Conservation (phyloP, 2,113 vertebrate species). For the Osmerus eperlanus region DNA sequence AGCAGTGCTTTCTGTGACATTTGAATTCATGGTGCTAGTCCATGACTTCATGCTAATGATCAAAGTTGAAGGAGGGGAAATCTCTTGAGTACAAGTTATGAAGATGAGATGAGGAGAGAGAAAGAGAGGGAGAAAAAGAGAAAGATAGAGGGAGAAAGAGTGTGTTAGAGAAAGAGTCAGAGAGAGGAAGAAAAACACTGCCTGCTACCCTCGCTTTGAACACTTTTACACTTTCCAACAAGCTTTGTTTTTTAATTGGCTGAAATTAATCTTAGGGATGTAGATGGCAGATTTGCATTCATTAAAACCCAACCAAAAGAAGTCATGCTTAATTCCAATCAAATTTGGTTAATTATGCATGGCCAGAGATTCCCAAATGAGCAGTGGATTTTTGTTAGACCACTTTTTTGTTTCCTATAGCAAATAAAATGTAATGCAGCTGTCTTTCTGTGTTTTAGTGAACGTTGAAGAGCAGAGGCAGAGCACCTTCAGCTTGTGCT, state of each 20-base stretch:
- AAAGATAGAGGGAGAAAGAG: slow-evolving; percentile 30
- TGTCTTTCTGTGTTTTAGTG: slow-evolving; percentile 98
- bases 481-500: slow-evolving; percentile 95
- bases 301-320: slow-evolving; percentile 99
- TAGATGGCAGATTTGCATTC: slow-evolving; percentile 99
- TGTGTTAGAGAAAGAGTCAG: not conserved
- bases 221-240: slow-evolving; percentile 94
- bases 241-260: slow-evolving; percentile 99
- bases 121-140: slow-evolving; percentile 15
- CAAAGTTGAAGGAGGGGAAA: slow-evolving; percentile 66
- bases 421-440: slow-evolving; percentile 99
- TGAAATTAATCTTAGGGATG: slow-evolving; percentile 99
- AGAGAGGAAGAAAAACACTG: slow-evolving; percentile 54
- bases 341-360: slow-evolving; percentile 99
- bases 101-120: slow-evolving; percentile 74
- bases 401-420: slow-evolving; percentile 89
- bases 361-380: slow-evolving; percentile 99
- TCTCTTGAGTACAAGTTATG: slow-evolving; percentile 75
- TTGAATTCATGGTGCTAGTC: slow-evolving; percentile 67
- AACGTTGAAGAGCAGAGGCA: slow-evolving; percentile 92
- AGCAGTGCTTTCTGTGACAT: slow-evolving; percentile 57
- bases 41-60: slow-evolving; percentile 76
- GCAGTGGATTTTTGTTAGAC: slow-evolving; percentile 87
- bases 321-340: slow-evolving; percentile 99
- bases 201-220: slow-evolving; percentile 81